Evolutionary conservation across 2,888 invertebrate species (phyloP).

Genomic region (Uloborus plumipes): DNA sequence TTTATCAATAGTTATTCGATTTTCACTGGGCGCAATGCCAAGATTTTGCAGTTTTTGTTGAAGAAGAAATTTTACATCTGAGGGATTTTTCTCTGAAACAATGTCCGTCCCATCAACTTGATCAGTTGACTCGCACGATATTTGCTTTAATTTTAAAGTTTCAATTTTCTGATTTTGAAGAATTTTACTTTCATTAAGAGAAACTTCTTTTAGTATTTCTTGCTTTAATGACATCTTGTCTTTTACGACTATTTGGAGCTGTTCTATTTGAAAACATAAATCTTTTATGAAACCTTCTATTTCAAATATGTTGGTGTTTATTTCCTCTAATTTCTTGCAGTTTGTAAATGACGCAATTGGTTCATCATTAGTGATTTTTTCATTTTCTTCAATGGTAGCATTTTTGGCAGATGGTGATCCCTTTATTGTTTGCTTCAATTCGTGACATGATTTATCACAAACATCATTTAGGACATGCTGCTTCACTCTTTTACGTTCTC

Average conservation of each 20-base stretch:
- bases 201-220: neutral
- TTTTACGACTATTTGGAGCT: neutral
- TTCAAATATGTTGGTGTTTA: no score
- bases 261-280: no score
- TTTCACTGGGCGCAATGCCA: neutral
- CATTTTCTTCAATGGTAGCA: no score
- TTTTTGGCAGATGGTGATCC: no score
- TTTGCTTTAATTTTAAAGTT: neutral
- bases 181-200: conserved; percentile 8
- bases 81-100: no score
- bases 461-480: neutral
- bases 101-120: no score
- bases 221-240: conserved; percentile 10
- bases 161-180: neutral
- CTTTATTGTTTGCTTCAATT: neutral
- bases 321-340: neutral
- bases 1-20: conserved; percentile 13
- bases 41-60: conserved; percentile 26
- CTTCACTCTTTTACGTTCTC: conserved; percentile 23
- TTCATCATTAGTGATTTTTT: no score
- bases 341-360: neutral
- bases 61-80: neutral
- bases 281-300: no score
- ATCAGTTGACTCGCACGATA: no score
- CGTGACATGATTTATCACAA: neutral